phyloP scores from a whole-genome alignment of 2,113 vertebrate genomes.

The Martes martes region DNA sequence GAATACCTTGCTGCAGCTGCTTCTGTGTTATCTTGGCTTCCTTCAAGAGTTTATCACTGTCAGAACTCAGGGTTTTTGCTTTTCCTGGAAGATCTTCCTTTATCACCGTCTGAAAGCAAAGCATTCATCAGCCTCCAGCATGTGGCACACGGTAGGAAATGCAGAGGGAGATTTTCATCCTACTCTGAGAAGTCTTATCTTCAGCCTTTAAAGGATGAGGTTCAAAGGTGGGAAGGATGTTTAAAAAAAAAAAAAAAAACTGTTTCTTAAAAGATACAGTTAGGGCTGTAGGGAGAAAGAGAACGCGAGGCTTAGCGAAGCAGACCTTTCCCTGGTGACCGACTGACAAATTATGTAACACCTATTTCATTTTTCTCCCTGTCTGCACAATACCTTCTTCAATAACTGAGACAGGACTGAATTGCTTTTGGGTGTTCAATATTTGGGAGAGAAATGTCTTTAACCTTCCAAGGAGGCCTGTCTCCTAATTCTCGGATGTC shows the following conservation, averaged over 20 bases:
- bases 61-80: slow-evolving; percentile 85
- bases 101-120: slow-evolving; percentile 86
- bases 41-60: slow-evolving; percentile 79
- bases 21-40: slow-evolving; percentile 80
- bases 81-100: slow-evolving; percentile 85
- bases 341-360: background rate
- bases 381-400: background rate
- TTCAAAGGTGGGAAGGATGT: background rate
- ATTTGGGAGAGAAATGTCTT: background rate
- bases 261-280: background rate
- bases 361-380: background rate
- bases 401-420: background rate
- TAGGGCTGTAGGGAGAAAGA: background rate
- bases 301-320: background rate
- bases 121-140: slow-evolving; percentile 28
- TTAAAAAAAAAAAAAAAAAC: background rate
- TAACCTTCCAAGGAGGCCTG: background rate
- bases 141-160: background rate
- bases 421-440: background rate
- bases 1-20: slow-evolving; percentile 83
- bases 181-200: background rate
- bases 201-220: background rate
- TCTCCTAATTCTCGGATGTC: background rate
- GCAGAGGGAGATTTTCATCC: background rate
- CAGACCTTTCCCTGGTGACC: background rate